A percentile compares a stretch with the other conserved stretches of the same genome.
Evolutionary conservation across 2,888 invertebrate species (phyloP).

Genomic region (Chaetoderma sp.): DNA sequence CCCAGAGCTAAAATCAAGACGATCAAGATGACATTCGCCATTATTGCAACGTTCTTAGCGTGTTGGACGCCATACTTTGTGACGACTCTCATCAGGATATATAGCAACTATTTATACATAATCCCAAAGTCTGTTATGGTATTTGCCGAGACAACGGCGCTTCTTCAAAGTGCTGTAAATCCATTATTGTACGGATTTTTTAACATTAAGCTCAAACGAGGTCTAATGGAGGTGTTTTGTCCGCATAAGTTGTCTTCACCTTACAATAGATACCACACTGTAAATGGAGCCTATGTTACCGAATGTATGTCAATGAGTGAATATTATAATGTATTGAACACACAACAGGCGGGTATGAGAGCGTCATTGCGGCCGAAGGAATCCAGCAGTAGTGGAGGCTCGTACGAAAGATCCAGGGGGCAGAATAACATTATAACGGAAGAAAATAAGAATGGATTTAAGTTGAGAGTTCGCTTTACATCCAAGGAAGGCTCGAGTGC

Average conservation of each 20-base stretch:
- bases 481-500: constrained; percentile 41
- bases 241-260: constrained; percentile 26
- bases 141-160: constrained; percentile 66
- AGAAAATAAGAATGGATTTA: constrained; percentile 56
- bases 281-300: constrained; percentile 32
- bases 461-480: constrained; percentile 53
- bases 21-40: constrained; percentile 70
- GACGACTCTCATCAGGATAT: constrained; percentile 68
- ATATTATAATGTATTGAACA: constrained; percentile 7
- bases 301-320: constrained; percentile 36
- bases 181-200: constrained; percentile 70
- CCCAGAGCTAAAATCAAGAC: constrained; percentile 70
- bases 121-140: constrained; percentile 65
- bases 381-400: constrained; percentile 41
- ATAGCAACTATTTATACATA: constrained; percentile 63
- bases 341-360: constrained; percentile 6
- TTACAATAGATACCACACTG: constrained; percentile 16
- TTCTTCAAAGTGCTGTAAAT: constrained; percentile 69
- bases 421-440: constrained; percentile 45
- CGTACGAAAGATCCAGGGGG: constrained; percentile 11
- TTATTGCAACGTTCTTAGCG: constrained; percentile 69
- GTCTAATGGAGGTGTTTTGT: constrained; percentile 52
- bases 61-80: constrained; percentile 72
- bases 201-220: constrained; percentile 62
- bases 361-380: constrained; percentile 14